These are phyloP conservation scores for Eremophila alpestris DNA, from an alignment of 2,797 vertebrate species.

Conservation along the genomic window DNA sequence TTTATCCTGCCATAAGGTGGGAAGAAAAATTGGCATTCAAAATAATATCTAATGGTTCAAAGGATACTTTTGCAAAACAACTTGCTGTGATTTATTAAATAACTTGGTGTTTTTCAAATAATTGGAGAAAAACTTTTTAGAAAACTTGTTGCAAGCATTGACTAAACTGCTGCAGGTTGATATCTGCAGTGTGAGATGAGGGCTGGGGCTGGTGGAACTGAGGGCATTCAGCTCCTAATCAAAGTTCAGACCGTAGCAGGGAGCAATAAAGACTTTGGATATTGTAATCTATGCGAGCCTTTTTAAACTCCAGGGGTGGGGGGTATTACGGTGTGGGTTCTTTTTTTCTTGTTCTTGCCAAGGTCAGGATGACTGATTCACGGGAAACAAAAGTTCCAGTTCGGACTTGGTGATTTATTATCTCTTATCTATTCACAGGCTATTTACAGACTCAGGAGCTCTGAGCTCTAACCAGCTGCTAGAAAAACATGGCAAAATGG, in stretches of 20 bases:
- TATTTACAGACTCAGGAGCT: too few species aligned
- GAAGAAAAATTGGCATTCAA: slow-evolving; percentile 21
- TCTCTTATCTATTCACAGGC: too few species aligned
- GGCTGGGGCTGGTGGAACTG: slow-evolving; percentile 16
- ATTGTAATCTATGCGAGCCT: not conserved
- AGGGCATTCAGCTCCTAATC: slow-evolving; percentile 15
- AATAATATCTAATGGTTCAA: slow-evolving; percentile 54
- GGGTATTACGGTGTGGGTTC: too few species aligned
- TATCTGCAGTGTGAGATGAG: not conserved
- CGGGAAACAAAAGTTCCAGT: too few species aligned
- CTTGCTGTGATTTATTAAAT: slow-evolving; percentile 50
- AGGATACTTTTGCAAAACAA: slow-evolving; percentile 49
- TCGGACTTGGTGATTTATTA: too few species aligned
- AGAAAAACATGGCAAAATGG: too few species aligned
- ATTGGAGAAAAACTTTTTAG: slow-evolving; percentile 1
- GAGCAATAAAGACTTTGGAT: not conserved
- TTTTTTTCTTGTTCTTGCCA: too few species aligned
- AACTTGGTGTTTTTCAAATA: slow-evolving; percentile 43
- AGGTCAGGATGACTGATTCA: too few species aligned
- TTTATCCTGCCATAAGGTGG: slow-evolving; percentile 30
- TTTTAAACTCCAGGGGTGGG: not conserved
- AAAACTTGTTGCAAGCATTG: not conserved
- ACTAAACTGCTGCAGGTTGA: not conserved
- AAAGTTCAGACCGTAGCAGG: slow-evolving; percentile 9
- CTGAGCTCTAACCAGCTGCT: too few species aligned